Evolutionary conservation across 2,888 invertebrate genomes (phyloP).

Genomic region (Archaeoteleia sp.): DNA sequence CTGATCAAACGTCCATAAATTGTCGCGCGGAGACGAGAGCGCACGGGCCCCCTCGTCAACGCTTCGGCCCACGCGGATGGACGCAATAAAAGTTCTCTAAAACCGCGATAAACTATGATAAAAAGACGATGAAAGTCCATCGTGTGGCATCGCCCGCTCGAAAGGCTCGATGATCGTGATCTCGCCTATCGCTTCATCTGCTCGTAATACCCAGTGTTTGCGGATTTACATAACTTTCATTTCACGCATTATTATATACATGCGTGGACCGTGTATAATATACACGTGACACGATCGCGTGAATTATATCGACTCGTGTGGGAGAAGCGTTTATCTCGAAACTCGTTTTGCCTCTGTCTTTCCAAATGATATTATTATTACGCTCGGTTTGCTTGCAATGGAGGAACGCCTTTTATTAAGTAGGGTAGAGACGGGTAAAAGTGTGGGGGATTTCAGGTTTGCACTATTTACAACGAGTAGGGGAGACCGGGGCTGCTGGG

Average conservation of each 20-base stretch:
- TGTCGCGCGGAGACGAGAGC: conserved; percentile 16
- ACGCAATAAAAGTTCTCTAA: conserved; percentile 17
- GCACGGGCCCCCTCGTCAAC: conserved; percentile 26
- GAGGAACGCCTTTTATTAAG: too few relatives aligned
- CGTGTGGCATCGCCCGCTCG: background rate
- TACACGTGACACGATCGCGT: conserved; percentile 38
- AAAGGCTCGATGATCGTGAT: conserved; percentile 5
- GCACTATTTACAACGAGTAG: too few relatives aligned
- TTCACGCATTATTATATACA: conserved; percentile 40
- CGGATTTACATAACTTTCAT: conserved; percentile 42
- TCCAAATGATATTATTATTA: too few relatives aligned
- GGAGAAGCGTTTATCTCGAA: conserved; percentile 37
- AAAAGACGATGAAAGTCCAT: conserved; percentile 16
- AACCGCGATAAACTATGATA: conserved; percentile 11
- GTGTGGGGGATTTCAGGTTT: too few relatives aligned
- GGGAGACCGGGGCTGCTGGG: too few relatives aligned
- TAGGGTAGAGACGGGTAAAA: too few relatives aligned
- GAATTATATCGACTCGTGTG: conserved; percentile 39
- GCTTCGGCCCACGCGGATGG: conserved; percentile 14
- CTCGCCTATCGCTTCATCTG: conserved; percentile 26
- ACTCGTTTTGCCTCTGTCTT: conserved; percentile 47
- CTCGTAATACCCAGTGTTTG: conserved; percentile 23
- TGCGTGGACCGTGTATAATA: conserved; percentile 31
- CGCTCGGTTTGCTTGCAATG: too few relatives aligned
- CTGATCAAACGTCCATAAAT: conserved; percentile 48